Conservation (phyloP, 2,888 invertebrate species). For the Allacma fusca region DNA sequence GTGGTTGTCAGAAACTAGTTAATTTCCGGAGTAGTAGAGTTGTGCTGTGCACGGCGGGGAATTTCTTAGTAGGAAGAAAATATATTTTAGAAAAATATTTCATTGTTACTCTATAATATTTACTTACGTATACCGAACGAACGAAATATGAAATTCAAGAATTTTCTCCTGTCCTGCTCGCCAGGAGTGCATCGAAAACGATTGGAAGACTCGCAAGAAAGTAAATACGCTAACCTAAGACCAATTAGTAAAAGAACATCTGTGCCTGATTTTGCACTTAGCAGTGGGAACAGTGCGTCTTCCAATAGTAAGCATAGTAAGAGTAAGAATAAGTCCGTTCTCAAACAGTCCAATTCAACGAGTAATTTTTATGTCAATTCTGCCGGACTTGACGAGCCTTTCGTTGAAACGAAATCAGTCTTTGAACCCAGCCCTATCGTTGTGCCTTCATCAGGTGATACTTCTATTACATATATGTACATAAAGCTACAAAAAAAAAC, state of each 20-base stretch:
- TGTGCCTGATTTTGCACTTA: slow-evolving; percentile 32
- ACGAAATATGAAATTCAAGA: slow-evolving; percentile 57
- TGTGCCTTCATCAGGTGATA: slow-evolving; percentile 31
- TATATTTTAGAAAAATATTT: too few relatives aligned
- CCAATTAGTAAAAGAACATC: slow-evolving; percentile 38
- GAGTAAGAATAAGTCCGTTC: slow-evolving; percentile 7
- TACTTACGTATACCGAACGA: too few relatives aligned
- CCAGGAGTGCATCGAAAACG: slow-evolving; percentile 55
- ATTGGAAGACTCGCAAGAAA: slow-evolving; percentile 48
- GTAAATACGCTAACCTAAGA: slow-evolving; percentile 34
- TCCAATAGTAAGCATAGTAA: neutral
- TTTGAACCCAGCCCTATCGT: slow-evolving; percentile 33
- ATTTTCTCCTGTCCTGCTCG: slow-evolving; percentile 57
- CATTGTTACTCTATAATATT: too few relatives aligned
- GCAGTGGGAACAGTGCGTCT: neutral
- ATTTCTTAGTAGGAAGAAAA: too few relatives aligned
- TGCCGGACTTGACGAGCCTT: slow-evolving; percentile 26
- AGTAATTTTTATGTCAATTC: slow-evolving; percentile 40
- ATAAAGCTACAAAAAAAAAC: neutral
- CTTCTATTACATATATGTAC: neutral
- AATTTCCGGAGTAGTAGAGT: too few relatives aligned
- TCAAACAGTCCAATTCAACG: slow-evolving; percentile 35
- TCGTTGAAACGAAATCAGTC: slow-evolving; percentile 25
- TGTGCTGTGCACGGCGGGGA: too few relatives aligned
- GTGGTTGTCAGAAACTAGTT: too few relatives aligned